A percentile compares a stretch with the other conserved stretches of the same genome.
These are phyloP conservation scores for Pipistrellus pygmaeus DNA, from an alignment of 2,797 vertebrate species.

Conservation along the genomic window DNA sequence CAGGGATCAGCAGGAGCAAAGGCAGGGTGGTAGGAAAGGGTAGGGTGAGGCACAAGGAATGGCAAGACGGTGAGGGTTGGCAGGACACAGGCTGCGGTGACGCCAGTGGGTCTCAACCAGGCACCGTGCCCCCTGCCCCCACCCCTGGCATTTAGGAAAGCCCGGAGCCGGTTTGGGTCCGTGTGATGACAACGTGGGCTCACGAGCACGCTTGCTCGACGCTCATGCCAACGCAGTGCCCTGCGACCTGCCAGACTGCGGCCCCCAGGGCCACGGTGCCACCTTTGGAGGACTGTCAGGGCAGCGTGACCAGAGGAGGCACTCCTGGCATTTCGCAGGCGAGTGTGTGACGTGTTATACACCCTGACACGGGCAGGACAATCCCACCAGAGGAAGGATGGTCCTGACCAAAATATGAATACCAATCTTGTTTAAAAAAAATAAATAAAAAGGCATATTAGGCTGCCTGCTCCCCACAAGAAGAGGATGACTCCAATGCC, in stretches of 20 bases:
- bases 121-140: not conserved
- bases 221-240: not conserved
- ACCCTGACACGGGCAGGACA: not conserved
- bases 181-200: not conserved
- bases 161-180: not conserved
- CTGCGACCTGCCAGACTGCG: rapidly evolving
- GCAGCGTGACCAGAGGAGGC: not conserved
- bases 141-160: not conserved
- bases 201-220: rapidly evolving
- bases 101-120: not conserved
- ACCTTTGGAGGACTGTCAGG: not conserved
- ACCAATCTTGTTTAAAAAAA: not conserved
- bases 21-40: not conserved
- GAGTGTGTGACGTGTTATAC: not conserved
- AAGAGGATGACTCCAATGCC: not conserved
- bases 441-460: not conserved
- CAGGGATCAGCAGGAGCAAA: not conserved
- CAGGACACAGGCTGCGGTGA: not conserved
- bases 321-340: rapidly evolving
- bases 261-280: not conserved
- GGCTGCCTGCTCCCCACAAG: not conserved
- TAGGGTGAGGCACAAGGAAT: not conserved
- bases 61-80: not conserved
- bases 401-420: not conserved
- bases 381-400: not conserved